Base-by-base conservation (phyloP, 2,888 invertebrate genomes). In the Gymnocheta viridis region DNA sequence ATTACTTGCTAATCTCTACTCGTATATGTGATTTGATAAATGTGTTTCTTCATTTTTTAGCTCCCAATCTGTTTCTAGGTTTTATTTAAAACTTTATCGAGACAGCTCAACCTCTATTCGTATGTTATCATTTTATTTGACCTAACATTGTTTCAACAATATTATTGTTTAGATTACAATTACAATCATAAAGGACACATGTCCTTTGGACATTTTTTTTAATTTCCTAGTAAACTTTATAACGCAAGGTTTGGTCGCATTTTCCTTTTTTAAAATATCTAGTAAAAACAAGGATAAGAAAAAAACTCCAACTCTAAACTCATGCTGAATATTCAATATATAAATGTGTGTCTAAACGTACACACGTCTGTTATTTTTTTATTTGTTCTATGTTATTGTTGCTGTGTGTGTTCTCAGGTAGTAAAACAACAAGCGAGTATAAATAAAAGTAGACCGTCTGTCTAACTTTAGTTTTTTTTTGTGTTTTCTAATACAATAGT, bases 201-300 rank as follows among this genome's bases (percentile, higher is more conserved):
- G 76, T 80, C 76, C 60, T 72, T 29, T 60, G 66, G 64, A 44
- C 64, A 66, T 79, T 79, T 83, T n/a, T 66, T 70, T 41, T 38
- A 62, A 58, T 66, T 49, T 35, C 41, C 12, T 6, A 22, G 27
- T 58, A 49, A 35, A 58, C 24, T n/a, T 60, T 44, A 10, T 6
- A 38, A 62, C 14, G 14, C 35, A 29, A 56, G n/a, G 17, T 49
- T 56, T 3, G 5, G 9, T 29, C 9, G 6, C 4, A 6, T 62
- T 51, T 12, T 51, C 2, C 4, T 9, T 19, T 4, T 44, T n/a
- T 24, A 0, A 14, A 51, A 7, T 82, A 51, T 60, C 12, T 66
- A 3, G 3, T 22, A 19, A 5, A n/a, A 35, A 56, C 44, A 27
- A 38, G 22, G 2, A 14, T 35, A 24, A 35, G 4, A 10, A 47